A percentile compares a stretch with the other conserved stretches of the same genome.
Conservation (phyloP, 2,797 vertebrate genomes). For the Parambassis ranga region DNA sequence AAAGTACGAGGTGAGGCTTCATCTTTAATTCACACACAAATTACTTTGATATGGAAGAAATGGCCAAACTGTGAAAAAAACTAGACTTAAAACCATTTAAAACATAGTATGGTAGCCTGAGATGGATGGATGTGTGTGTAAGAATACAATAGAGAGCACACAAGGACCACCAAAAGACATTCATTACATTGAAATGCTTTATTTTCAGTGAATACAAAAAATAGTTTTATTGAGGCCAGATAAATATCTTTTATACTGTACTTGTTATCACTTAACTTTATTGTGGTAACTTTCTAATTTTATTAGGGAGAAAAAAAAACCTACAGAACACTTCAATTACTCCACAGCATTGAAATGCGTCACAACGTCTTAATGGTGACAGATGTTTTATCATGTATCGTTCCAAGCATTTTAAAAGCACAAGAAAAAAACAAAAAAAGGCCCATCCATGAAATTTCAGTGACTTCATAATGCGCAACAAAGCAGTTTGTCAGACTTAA, state of each 20-base stretch:
- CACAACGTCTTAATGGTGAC: slow-evolving; percentile 62
- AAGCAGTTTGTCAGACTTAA: slow-evolving; percentile 47
- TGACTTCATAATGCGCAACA: slow-evolving; percentile 52
- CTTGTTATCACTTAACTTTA: slow-evolving; percentile 54
- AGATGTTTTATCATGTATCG: slow-evolving; percentile 51
- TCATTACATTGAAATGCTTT: slow-evolving; percentile 74
- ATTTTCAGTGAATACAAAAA: slow-evolving; percentile 82
- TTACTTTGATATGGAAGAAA: too few relatives aligned
- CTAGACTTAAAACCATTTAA: too few relatives aligned
- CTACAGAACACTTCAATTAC: slow-evolving; percentile 59
- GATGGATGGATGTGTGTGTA: too few relatives aligned
- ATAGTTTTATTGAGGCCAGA: slow-evolving; percentile 73
- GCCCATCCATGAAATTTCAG: slow-evolving; percentile 36
- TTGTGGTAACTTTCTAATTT: slow-evolving; percentile 48
- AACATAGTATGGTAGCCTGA: too few relatives aligned
- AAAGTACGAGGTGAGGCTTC: too few relatives aligned
- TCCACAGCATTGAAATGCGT: slow-evolving; percentile 56
- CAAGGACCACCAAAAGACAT: background rate
- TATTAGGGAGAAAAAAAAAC: slow-evolving; percentile 25
- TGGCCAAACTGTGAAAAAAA: too few relatives aligned
- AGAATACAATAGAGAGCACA: too few relatives aligned
- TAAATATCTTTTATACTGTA: slow-evolving; percentile 73
- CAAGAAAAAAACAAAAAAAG: slow-evolving; percentile 24
- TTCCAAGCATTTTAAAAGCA: slow-evolving; percentile 53
- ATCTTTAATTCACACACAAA: too few relatives aligned